Conservation (phyloP, 2,888 invertebrate species). For the Mesoligia furuncula region DNA sequence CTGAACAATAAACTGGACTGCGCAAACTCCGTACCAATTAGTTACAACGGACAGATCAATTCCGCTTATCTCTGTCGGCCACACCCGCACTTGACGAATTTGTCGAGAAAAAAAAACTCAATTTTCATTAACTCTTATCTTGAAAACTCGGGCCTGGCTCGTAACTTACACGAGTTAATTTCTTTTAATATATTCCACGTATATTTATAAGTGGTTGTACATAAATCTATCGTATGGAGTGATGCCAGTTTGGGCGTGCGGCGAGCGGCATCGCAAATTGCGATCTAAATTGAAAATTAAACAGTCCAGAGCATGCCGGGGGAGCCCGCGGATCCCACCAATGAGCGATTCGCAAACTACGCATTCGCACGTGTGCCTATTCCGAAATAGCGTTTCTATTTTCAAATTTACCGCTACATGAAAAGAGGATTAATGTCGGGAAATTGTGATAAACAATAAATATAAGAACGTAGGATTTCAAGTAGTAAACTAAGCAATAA, state of each 20-base stretch:
- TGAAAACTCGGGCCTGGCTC: constrained; percentile 74
- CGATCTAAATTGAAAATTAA: constrained; percentile 91
- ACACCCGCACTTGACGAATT: constrained; percentile 81
- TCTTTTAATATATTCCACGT: constrained; percentile 87
- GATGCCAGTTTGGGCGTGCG: constrained; percentile 88
- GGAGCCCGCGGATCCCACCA: constrained; percentile 54
- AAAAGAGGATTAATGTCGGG: constrained; percentile 57
- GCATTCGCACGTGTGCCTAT: constrained; percentile 54
- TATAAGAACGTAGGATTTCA: constrained; percentile 35
- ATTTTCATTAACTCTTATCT: constrained; percentile 88
- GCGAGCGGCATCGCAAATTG: constrained; percentile 89
- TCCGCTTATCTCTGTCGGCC: constrained; percentile 78
- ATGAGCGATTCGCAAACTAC: constrained; percentile 52
- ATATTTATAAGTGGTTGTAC: constrained; percentile 74
- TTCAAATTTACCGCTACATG: constrained; percentile 44
- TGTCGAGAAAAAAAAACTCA: constrained; percentile 82
- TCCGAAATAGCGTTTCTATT: constrained; percentile 43
- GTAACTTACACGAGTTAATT: constrained; percentile 88
- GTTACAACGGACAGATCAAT: constrained; percentile 78
- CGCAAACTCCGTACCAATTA: constrained; percentile 65
- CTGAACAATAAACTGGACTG: constrained; percentile 62
- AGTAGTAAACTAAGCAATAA: constrained; percentile 52
- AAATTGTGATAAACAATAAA: constrained; percentile 49
- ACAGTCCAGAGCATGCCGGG: constrained; percentile 76
- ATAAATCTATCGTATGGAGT: constrained; percentile 88